Conservation (phyloP, 2,113 vertebrate species). For the Perca flavescens region DNA sequence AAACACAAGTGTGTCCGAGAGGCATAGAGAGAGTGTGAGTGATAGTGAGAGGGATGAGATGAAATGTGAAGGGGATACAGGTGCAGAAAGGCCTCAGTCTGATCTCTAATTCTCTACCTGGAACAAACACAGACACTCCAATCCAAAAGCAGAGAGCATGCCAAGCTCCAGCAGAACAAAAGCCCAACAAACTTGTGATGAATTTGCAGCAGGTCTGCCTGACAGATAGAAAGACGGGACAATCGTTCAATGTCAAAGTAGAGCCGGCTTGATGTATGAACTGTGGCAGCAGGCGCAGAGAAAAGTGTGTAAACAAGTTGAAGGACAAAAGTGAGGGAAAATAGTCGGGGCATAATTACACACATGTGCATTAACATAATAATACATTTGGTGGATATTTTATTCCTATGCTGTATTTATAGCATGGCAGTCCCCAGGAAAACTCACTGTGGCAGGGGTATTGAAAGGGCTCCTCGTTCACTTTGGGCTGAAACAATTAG, state of each 20-base stretch:
- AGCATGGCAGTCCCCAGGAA: background rate
- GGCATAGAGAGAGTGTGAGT: background rate
- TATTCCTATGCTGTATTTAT: background rate
- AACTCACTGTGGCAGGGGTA: background rate
- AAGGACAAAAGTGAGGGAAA: background rate
- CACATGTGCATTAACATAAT: constrained; percentile 2
- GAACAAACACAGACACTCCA: constrained; percentile 56
- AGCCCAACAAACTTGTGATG: constrained; percentile 36
- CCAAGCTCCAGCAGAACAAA: constrained; percentile 44
- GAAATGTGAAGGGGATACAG: constrained; percentile 69
- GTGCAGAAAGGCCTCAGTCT: constrained; percentile 61
- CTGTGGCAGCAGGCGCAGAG: background rate
- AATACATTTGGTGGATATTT: constrained; percentile 8
- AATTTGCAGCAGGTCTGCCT: constrained; percentile 22
- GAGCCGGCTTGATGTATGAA: background rate
- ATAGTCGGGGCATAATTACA: background rate
- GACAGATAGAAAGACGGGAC: constrained; percentile 38
- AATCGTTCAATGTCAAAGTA: constrained; percentile 42
- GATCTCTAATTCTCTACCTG: constrained; percentile 62
- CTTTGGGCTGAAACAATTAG: background rate
- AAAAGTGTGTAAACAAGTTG: background rate
- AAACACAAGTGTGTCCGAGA: constrained; percentile 41
- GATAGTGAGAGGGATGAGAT: constrained; percentile 35
- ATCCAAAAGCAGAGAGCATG: constrained; percentile 42
- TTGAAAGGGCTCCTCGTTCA: too few species aligned